phyloP scores from a whole-genome alignment of 2,113 vertebrate genomes.

The Leuciscus idus region DNA sequence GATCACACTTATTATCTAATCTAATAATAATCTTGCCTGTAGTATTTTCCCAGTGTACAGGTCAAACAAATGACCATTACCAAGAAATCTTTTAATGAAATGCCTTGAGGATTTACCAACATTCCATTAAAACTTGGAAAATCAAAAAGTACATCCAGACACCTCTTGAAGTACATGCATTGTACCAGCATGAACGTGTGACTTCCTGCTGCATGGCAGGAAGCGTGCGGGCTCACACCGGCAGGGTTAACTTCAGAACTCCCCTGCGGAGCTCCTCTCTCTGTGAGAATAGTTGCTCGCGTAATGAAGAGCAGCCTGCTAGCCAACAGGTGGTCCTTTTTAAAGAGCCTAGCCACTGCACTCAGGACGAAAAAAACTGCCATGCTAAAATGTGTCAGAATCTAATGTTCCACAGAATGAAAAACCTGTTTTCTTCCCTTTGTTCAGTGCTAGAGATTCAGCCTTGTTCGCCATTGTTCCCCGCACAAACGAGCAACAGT shows the following conservation, averaged over 20 bases:
- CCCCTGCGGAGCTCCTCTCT: constrained; percentile 74
- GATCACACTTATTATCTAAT: too few species aligned
- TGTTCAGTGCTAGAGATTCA: constrained; percentile 97
- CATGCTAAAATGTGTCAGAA: constrained; percentile 94
- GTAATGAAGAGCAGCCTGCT: constrained; percentile 91
- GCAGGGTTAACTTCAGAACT: constrained; percentile 78
- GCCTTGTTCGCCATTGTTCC: constrained; percentile 96
- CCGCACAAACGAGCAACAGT: constrained; percentile 98
- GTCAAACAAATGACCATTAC: not conserved
- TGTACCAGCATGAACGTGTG: constrained; percentile 43
- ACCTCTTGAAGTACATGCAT: constrained; percentile 25
- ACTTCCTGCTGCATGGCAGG: constrained; percentile 73
- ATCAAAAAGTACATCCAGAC: constrained; percentile 27
- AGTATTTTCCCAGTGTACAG: not conserved
- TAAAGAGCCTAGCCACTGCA: constrained; percentile 90
- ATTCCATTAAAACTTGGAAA: constrained; percentile 19
- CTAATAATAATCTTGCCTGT: not conserved
- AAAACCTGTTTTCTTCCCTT: constrained; percentile 98
- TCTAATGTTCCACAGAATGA: constrained; percentile 99
- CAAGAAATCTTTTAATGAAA: not conserved
- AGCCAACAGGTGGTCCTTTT: constrained; percentile 99
- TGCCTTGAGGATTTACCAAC: not conserved
- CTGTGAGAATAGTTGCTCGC: constrained; percentile 85
- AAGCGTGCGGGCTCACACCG: constrained; percentile 64
- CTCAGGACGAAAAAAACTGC: constrained; percentile 84